These are phyloP conservation scores for Caenorhabditis brenneri DNA, from an alignment of 1,140 invertebrate genomes.

Conservation along the genomic window DNA sequence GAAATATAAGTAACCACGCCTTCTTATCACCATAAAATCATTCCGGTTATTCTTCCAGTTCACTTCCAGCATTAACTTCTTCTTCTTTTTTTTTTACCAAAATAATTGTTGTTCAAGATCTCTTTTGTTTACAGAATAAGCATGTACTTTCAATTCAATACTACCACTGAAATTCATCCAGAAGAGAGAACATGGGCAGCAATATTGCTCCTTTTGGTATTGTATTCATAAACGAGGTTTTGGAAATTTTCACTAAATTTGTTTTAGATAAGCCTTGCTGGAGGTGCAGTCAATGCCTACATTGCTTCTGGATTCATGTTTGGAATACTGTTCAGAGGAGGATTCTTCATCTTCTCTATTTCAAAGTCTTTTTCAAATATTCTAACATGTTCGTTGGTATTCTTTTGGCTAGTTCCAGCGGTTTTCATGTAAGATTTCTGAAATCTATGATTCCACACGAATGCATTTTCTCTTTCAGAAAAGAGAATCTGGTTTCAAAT, in stretches of 20 bases:
- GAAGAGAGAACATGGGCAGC: neutral
- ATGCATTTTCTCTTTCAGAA: neutral
- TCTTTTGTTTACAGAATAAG: neutral
- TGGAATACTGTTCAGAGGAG: neutral
- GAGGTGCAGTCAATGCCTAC: neutral
- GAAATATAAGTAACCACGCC: neutral
- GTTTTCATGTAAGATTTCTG: neutral
- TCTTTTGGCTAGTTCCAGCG: conserved; percentile 14
- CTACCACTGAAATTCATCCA: neutral
- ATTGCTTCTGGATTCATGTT: conserved; percentile 21
- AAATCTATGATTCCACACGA: neutral
- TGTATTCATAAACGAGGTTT: neutral
- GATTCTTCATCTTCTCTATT: conserved; percentile 21
- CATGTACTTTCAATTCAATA: conserved; percentile 6
- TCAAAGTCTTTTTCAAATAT: conserved; percentile 18
- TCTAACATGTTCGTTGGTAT: neutral
- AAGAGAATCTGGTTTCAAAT: neutral
- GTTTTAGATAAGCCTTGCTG: neutral
- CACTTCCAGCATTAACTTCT: neutral
- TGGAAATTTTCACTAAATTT: neutral
- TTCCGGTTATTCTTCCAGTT: neutral
- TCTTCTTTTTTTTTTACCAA: neutral
- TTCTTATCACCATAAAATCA: neutral
- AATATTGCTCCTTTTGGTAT: neutral
- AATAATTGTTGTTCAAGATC: neutral